These are phyloP conservation scores for Ellobius talpinus DNA, from an alignment of 2,113 vertebrate species.

Conservation along the genomic window DNA sequence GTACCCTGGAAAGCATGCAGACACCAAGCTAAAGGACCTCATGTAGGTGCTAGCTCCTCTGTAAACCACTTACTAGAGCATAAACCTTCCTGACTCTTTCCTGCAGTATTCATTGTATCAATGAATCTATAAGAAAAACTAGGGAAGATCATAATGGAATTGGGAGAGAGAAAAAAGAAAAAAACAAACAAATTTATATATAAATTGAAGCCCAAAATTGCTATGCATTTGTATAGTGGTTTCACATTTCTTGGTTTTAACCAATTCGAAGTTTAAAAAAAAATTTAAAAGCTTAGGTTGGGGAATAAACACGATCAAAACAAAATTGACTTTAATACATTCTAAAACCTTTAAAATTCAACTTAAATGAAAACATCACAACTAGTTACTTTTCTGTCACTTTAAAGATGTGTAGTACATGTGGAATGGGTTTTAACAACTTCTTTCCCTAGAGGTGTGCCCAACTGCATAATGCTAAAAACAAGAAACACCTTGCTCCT, in stretches of 20 bases:
- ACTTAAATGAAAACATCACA: conserved; percentile 34
- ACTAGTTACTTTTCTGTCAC: conserved; percentile 19
- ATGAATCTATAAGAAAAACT: conserved; percentile 60
- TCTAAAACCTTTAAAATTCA: conserved; percentile 18
- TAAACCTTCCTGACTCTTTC: conserved; percentile 63
- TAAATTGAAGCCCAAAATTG: background rate
- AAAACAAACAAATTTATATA: background rate
- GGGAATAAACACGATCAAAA: conserved; percentile 41
- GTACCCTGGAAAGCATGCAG: background rate
- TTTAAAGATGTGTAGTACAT: background rate
- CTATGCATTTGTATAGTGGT: conserved; percentile 18
- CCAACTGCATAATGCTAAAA: background rate
- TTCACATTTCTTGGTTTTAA: background rate
- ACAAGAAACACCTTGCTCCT: conserved; percentile 16
- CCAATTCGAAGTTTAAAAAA: conserved; percentile 25
- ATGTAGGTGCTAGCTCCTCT: background rate
- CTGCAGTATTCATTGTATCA: conserved; percentile 24
- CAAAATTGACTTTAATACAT: conserved; percentile 31
- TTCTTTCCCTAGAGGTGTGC: background rate
- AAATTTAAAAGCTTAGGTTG: conserved; percentile 49
- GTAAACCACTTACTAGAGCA: conserved; percentile 27
- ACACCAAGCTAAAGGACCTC: background rate
- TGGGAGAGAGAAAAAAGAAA: background rate
- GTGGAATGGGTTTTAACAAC: background rate
- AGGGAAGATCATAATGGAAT: conserved; percentile 1